Evolutionary conservation across 2,113 vertebrate species (phyloP).

Genomic region (Cnemophilus loriae): DNA sequence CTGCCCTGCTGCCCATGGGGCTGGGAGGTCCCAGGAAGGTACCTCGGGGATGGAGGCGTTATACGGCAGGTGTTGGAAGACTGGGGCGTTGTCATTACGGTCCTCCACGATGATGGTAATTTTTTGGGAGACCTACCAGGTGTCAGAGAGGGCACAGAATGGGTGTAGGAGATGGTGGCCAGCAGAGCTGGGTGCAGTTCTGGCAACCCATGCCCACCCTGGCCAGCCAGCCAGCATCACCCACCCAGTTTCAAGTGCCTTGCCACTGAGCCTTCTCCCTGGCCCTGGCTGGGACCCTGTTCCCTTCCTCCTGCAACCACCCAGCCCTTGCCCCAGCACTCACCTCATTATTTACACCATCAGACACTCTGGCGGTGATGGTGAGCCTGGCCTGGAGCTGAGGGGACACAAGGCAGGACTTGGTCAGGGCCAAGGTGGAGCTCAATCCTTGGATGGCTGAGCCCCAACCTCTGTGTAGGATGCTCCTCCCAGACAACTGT

Average conservation of each 20-base stretch:
- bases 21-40: not conserved
- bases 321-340: not conserved
- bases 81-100: slow-evolving; percentile 7
- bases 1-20: accelerated
- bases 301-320: not conserved
- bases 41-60: not conserved
- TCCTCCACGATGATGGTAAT: slow-evolving; percentile 26
- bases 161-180: not conserved
- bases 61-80: not conserved
- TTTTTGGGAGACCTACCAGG: not conserved
- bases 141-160: not conserved
- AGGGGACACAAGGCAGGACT: not conserved
- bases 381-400: slow-evolving; percentile 4
- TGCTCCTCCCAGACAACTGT: not conserved
- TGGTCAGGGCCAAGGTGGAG: not conserved
- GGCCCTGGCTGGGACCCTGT: not conserved
- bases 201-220: accelerated
- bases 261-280: not conserved
- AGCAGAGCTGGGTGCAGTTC: not conserved
- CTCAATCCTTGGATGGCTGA: not conserved
- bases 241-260: not conserved
- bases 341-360: not conserved
- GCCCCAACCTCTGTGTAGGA: not conserved
- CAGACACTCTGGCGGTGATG: accelerated
- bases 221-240: not conserved